Base-by-base conservation (phyloP, 2,113 vertebrate genomes). In the Mormoops blainvillei region DNA sequence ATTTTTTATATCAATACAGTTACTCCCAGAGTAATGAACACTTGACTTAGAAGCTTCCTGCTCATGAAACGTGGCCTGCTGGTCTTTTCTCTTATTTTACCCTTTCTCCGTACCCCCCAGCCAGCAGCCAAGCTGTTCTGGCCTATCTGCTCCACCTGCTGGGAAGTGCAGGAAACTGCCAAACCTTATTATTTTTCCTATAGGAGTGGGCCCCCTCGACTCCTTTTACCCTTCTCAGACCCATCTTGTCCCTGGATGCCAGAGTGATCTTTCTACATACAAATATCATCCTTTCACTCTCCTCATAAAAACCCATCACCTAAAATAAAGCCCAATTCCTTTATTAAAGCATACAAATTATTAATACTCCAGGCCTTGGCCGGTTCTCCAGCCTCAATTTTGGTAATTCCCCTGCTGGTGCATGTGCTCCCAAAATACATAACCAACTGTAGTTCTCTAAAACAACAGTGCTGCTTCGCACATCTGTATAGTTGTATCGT, bases 111-210 rank as follows among this genome's bases (percentile, higher is more conserved):
- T 1, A 16, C 19, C 48, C 52, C 10, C 3, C 7, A 33, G 12
- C 26, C 58, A 26, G 70, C 87, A 89, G 92, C 91, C 89, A 82
- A 91, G 94, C 95, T 92, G 92, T 88, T 87, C 94, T 65, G 87
- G 68, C 56, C 54, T 61, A 84, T 83, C 74, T 82, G 22, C 78
- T 24, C 96, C 95, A 73, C 78, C 96, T 91, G 38, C 78, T 93
- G 96, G 97, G 5, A 1, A 38, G 3, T 20, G 2, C 33, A 10
- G 43, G 80, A 58, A 93, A 88, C 84, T 77, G 31, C 50, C 52
- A 58, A 15, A 24, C 19, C 28, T 84, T 61, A 52, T 54, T 56
- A 54, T 76, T 71, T 85, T 92, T 56, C 28, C 54, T 13, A 16
- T 2, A 4, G 3, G 4, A 24, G 16, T 45, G 5, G 15, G 28